Evolutionary conservation across 2,113 vertebrate genomes (phyloP).

Genomic region (Pteruthius melanotis): DNA sequence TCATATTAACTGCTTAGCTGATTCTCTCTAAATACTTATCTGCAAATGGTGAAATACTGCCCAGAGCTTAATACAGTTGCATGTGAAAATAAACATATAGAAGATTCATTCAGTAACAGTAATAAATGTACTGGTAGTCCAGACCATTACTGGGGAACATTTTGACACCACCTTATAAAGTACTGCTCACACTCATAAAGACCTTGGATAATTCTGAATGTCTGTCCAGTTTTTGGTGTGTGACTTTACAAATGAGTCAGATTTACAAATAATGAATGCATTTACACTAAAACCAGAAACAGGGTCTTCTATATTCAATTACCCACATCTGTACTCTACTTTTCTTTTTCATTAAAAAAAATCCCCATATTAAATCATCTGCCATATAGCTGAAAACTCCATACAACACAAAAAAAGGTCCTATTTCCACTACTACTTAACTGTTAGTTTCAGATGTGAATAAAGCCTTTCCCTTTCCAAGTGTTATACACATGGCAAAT

Average conservation of each 20-base stretch:
- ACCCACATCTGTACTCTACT: neutral
- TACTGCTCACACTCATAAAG: neutral
- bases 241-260: constrained; percentile 1
- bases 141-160: neutral
- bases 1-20: neutral
- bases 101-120: neutral
- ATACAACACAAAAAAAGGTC: neutral
- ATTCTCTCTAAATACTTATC: neutral
- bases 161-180: neutral
- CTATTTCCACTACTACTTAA: neutral
- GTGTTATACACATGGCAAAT: neutral
- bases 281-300: constrained; percentile 19
- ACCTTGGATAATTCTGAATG: neutral
- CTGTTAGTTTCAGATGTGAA: neutral
- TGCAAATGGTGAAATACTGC: neutral
- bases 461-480: neutral
- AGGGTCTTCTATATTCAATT: neutral
- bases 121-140: neutral
- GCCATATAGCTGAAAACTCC: neutral
- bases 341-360: neutral
- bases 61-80: neutral
- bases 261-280: neutral
- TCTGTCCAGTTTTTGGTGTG: neutral
- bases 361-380: neutral
- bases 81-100: neutral